Evolutionary conservation across 30 jellyfish, hydroid and myxozoan genomes (phyloP), one percentile per base, ranked within the genome.

Genomic region (Rhopilema esculentum): DNA sequence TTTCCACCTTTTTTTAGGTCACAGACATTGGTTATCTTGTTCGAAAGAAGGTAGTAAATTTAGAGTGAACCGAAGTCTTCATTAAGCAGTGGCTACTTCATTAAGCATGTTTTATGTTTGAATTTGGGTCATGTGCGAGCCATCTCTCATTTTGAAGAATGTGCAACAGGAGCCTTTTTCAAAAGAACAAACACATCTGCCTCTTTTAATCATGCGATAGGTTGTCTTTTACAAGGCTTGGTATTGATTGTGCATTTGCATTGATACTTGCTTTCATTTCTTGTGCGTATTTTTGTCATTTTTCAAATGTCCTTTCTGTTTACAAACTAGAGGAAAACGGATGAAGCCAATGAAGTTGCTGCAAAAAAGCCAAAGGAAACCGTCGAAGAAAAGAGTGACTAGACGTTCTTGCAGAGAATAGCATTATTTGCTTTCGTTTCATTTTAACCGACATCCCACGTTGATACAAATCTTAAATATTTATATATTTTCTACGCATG

Each of bases 41-140:
- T 65, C 94, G 94, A 70, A 86, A 86, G 62, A 86, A 86, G 88
- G 94, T 86, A 86, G 8, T 85, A 1, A 19, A 4, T 4, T 27
- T 62, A 8, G 28, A 75, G 16, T 8, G 18, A 40, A 40, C 12
- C 6, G 12, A 2, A 12, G 6, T 40, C 57, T 40, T 40, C 12
- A 40, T 40, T 40, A 2, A 12, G 57, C 6, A 40, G 12, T 40
- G 6, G 57, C 12, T 40, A 12, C 57, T 40, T 40, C 57, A 6
- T 6, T 12, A 12, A 40, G 57, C 9, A 12, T 40, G 6, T 40
- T 40, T 40, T 40, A 40, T 40, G 12, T 40, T 12, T 40, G 6
- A 40, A 12, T 2, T 12, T 40, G 57, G 12, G 12, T 40, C 6
- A 6, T 40, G 57, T 40, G 12, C 57, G 57, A n/a, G n/a, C n/a